Evolutionary conservation across 53 echinoderm and acorn worm species (phyloP).

Genomic region (Actinopyga echinites): DNA sequence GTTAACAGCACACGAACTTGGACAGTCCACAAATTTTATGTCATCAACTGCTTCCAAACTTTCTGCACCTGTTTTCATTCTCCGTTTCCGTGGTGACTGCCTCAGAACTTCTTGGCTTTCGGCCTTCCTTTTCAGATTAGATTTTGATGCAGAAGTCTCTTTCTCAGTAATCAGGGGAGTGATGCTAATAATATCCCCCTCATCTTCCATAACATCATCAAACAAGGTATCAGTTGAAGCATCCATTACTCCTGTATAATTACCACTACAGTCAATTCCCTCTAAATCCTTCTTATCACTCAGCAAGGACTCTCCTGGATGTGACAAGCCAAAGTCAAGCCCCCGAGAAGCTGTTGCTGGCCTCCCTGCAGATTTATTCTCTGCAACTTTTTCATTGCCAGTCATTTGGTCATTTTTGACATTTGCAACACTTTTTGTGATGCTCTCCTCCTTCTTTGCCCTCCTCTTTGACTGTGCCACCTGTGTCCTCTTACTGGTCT

Average conservation of each 20-base stretch:
- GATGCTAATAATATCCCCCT: too few relatives aligned
- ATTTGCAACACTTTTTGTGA: too few relatives aligned
- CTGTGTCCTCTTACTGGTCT: too few relatives aligned
- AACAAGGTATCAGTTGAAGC: background rate
- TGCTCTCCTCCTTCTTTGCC: too few relatives aligned
- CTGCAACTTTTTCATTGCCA: background rate
- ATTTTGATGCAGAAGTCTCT: background rate
- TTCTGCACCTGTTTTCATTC: constrained; percentile 68
- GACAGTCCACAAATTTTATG: background rate
- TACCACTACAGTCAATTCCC: background rate
- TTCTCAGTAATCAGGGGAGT: too few relatives aligned
- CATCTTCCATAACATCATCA: background rate
- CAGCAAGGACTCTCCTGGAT: background rate
- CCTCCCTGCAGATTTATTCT: background rate
- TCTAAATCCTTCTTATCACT: background rate
- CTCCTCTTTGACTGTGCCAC: too few relatives aligned
- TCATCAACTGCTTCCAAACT: constrained; percentile 41
- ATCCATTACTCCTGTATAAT: background rate
- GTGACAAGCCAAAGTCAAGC: constrained; percentile 40
- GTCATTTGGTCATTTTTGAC: background rate
- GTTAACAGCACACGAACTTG: too few relatives aligned
- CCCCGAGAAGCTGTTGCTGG: constrained; percentile 37
- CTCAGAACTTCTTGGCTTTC: background rate
- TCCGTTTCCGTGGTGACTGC: constrained; percentile 57
- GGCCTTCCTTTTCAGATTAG: too few relatives aligned